A percentile compares a stretch with the other conserved stretches of the same genome.
Conservation (phyloP, 2,113 vertebrate species). For the Pachypanchax playfairii region DNA sequence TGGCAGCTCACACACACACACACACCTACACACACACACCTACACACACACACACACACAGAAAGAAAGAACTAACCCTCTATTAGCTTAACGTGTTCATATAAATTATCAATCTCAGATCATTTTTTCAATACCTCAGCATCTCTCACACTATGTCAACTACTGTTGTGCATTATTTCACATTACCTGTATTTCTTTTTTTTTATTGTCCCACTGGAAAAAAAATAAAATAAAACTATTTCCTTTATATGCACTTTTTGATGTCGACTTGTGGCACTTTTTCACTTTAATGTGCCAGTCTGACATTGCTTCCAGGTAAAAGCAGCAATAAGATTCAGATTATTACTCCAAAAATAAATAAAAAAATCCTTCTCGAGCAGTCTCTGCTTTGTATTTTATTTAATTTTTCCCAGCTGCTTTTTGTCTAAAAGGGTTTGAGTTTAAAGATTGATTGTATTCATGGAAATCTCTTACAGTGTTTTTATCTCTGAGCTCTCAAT, state of each 20-base stretch:
- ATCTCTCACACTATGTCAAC: not conserved
- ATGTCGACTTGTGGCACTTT: slow-evolving; percentile 30
- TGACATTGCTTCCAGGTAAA: slow-evolving; percentile 37
- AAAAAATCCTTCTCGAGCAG: slow-evolving; percentile 7
- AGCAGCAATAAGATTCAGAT: slow-evolving; percentile 27
- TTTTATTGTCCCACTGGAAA: slow-evolving; percentile 26
- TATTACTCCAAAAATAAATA: slow-evolving; percentile 30
- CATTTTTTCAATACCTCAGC: slow-evolving; percentile 45
- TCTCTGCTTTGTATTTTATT: slow-evolving; percentile 32
- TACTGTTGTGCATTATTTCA: slow-evolving; percentile 23
- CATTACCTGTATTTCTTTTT: slow-evolving; percentile 33
- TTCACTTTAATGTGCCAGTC: slow-evolving; percentile 50
- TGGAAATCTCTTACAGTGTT: slow-evolving; percentile 10
- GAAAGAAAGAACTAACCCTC: slow-evolving; percentile 46
- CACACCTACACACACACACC: not conserved
- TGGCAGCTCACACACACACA: slow-evolving; percentile 54
- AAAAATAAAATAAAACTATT: slow-evolving; percentile 10
- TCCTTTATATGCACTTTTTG: slow-evolving; percentile 20
- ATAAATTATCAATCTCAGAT: slow-evolving; percentile 40
- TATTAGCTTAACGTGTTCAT: slow-evolving; percentile 57
- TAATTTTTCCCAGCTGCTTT: slow-evolving; percentile 21
- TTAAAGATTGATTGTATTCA: slow-evolving; percentile 30
- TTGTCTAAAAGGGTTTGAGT: slow-evolving; percentile 10
- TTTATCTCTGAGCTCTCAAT: slow-evolving; percentile 17
- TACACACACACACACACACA: slow-evolving; percentile 3